phyloP scores from a whole-genome alignment of 2,888 invertebrate species.

The Panzeria rudis region DNA sequence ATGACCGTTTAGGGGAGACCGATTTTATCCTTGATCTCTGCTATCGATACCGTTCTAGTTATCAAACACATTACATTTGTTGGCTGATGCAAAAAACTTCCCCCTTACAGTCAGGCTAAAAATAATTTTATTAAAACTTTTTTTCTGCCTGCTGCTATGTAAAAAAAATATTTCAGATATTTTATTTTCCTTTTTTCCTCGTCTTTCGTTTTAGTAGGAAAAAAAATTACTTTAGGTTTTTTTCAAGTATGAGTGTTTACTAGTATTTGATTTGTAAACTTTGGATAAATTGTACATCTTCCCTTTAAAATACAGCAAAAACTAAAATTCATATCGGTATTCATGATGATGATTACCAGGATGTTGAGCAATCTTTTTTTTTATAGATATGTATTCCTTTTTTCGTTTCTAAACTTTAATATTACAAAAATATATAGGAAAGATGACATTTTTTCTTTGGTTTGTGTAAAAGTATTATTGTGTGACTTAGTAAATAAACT shows the following conservation, averaged over 20 bases:
- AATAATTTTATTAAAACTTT: neutral
- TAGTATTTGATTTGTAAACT: conserved; percentile 54
- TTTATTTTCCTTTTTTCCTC: neutral
- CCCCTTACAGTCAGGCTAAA: neutral
- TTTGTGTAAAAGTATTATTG: conserved; percentile 26
- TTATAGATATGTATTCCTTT: conserved; percentile 28
- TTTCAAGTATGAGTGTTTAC: neutral
- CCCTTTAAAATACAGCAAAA: neutral
- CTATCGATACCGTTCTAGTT: neutral
- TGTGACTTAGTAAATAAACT: conserved; percentile 19
- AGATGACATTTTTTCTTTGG: conserved; percentile 16
- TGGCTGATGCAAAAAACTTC: neutral
- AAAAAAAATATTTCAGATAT: neutral
- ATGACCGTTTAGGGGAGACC: conserved; percentile 16
- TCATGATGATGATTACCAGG: conserved; percentile 10
- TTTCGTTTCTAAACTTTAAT: conserved; percentile 38
- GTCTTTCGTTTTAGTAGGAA: neutral
- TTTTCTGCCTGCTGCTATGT: neutral
- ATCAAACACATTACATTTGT: neutral
- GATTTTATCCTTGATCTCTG: neutral
- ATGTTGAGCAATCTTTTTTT: conserved; percentile 43
- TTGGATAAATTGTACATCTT: neutral
- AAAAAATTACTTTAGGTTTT: conserved; percentile 13
- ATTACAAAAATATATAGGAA: neutral
- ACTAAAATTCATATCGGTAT: neutral